Evolutionary conservation across 2,113 vertebrate species (phyloP), one percentile per base, ranked within the genome.

Genomic region (Andinoacara biseriatus): DNA sequence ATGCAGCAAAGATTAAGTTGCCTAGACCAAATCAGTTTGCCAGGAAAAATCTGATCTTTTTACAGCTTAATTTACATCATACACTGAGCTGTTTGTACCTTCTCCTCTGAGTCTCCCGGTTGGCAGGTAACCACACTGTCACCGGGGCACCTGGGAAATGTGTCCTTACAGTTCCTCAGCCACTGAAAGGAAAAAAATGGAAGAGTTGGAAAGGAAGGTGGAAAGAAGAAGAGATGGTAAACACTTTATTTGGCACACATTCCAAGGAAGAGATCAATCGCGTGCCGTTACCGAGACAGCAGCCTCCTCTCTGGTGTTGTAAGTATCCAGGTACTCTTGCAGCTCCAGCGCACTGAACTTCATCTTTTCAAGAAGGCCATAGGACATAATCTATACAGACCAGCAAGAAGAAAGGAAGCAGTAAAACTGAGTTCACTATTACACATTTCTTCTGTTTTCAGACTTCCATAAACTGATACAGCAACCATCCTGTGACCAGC

Each of bases 281-380:
- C 1, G 1, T 43, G 5, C 6, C 8, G 5, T 85, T 80, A 99
- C 98, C 65, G 96, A 97, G 83, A 98, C 95, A 0, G 98, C 97
- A 13, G 98, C 97, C 88, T 99, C 98, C 90, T 99, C 98, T 80
- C 94, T 97, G 87, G 96, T 97, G 94, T 97, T 99, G 93, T 99
- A 99, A 0, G 98, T 99, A 84, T 99, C 98, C 94, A 99, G 88
- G 91, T 99, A 99, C 93, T 99, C 98, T 91, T 99, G 98, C 43
- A 99, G 95, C 92, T 99, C 98, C 87, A 99, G 87, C 7, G 98
- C 98, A 89, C 98, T 98, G 95, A 99, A 99, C 93, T 99, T 99
- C 93, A 99, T 95, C 93, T 98, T 99, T 80, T 99, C 98, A 83
- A 99, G 96, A 80, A 99, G 97, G 76, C 98, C 98, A 85, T 98